A percentile compares a stretch with the other conserved stretches of the same genome.
Evolutionary conservation across 2,888 invertebrate genomes (phyloP).

Genomic region (Chironomus riparius): DNA sequence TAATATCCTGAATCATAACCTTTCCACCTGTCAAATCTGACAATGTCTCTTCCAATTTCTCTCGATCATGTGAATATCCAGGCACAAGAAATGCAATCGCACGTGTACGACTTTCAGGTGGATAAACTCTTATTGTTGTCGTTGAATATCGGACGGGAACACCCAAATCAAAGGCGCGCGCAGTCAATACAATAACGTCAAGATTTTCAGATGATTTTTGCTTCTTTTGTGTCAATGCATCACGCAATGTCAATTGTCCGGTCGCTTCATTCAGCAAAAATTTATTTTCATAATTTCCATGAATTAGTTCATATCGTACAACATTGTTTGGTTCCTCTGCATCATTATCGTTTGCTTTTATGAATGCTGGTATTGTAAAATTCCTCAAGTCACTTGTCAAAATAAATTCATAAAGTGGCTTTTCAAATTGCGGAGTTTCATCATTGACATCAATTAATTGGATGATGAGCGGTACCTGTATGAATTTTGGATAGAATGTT

Average conservation of each 20-base stretch:
- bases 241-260: constrained; percentile 58
- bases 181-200: constrained; percentile 56
- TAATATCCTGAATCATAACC: constrained; percentile 64
- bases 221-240: constrained; percentile 45
- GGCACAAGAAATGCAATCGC: constrained; percentile 77
- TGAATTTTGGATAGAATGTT: background rate
- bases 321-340: constrained; percentile 77
- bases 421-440: constrained; percentile 75
- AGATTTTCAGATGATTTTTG: constrained; percentile 44
- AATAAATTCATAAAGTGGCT: constrained; percentile 69
- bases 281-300: constrained; percentile 65
- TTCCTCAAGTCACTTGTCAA: constrained; percentile 62
- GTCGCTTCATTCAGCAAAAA: constrained; percentile 66
- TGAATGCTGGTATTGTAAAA: constrained; percentile 67
- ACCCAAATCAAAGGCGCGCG: constrained; percentile 77
- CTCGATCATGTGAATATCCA: constrained; percentile 62
- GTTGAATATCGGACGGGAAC: constrained; percentile 66
- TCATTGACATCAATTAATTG: constrained; percentile 76
- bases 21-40: constrained; percentile 70
- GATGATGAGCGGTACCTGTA: constrained; percentile 54
- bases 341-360: constrained; percentile 77
- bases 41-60: constrained; percentile 63
- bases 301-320: constrained; percentile 72
- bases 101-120: constrained; percentile 64
- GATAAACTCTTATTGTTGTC: constrained; percentile 66